A percentile compares a stretch with the other conserved stretches of the same genome.
Evolutionary conservation across 92 coral and sea anemone genomes (phyloP).

Genomic region (Paramuricea clavata): DNA sequence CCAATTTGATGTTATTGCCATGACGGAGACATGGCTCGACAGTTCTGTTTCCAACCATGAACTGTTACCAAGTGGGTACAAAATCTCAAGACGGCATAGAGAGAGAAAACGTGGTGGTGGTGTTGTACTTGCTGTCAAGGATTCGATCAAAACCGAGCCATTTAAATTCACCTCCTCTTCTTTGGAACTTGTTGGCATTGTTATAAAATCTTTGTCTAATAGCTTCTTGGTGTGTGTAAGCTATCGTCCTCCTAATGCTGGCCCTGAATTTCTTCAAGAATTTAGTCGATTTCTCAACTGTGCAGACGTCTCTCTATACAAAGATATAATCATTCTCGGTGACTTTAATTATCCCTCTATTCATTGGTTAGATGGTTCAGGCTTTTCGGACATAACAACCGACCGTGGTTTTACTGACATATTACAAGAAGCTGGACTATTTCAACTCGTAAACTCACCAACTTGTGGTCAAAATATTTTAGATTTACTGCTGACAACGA

Average conservation of each 20-base stretch:
- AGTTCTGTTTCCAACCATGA: no score
- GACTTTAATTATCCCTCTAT: neutral
- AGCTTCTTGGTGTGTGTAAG: neutral
- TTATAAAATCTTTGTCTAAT: neutral
- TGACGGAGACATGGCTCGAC: no score
- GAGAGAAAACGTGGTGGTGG: no score
- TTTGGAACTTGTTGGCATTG: neutral
- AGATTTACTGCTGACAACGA: neutral
- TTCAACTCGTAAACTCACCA: neutral
- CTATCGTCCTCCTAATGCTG: conserved; percentile 12
- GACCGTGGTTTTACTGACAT: neutral
- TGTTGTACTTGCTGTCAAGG: no score
- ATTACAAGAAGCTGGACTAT: neutral
- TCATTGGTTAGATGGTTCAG: neutral
- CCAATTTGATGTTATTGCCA: no score
- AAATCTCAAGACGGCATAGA: no score
- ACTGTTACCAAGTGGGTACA: no score
- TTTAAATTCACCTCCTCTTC: neutral
- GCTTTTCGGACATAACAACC: neutral
- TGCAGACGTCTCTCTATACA: neutral
- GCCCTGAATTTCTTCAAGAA: neutral
- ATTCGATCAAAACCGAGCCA: neutral
- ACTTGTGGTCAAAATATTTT: neutral
- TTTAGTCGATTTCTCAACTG: neutral
- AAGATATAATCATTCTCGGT: neutral